Evolutionary conservation across 2,888 invertebrate species (phyloP).

Genomic region (Lycophotia porphyrea): DNA sequence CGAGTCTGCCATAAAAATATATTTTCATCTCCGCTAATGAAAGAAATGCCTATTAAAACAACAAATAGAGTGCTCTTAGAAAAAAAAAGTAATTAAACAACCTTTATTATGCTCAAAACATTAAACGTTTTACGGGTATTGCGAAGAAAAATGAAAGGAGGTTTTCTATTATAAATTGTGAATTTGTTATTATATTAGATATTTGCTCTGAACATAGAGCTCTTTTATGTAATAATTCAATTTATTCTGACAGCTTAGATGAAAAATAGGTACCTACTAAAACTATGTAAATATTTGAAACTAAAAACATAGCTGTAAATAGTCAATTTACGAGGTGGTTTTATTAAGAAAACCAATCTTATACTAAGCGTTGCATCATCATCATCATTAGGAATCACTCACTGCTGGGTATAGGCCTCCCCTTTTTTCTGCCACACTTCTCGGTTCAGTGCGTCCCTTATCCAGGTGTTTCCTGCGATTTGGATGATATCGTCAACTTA

Average conservation of each 20-base stretch:
- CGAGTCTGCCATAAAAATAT: slow-evolving; percentile 46
- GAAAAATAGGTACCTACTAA: not conserved
- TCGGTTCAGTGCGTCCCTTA: no score
- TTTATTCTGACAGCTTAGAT: not conserved
- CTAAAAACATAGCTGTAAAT: not conserved
- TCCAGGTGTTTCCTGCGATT: no score
- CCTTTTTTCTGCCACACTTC: no score
- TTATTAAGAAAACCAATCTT: not conserved
- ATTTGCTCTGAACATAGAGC: slow-evolving; percentile 22
- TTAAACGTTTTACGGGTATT: slow-evolving; percentile 42
- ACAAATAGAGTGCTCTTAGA: slow-evolving; percentile 66
- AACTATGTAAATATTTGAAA: slow-evolving; percentile 1
- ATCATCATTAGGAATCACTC: no score
- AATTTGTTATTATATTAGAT: slow-evolving; percentile 35
- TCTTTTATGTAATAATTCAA: not conserved
- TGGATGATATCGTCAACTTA: no score
- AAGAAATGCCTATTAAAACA: slow-evolving; percentile 66
- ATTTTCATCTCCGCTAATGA: slow-evolving; percentile 61
- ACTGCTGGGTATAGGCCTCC: no score
- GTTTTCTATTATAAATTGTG: slow-evolving; percentile 17
- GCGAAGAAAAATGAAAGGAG: slow-evolving; percentile 6
- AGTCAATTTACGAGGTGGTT: not conserved
- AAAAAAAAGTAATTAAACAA: slow-evolving; percentile 68
- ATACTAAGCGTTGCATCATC: not conserved
- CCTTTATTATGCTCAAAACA: slow-evolving; percentile 52